These are phyloP conservation scores for Megathymus violae DNA, from an alignment of 1,140 invertebrate species.

Conservation along the genomic window DNA sequence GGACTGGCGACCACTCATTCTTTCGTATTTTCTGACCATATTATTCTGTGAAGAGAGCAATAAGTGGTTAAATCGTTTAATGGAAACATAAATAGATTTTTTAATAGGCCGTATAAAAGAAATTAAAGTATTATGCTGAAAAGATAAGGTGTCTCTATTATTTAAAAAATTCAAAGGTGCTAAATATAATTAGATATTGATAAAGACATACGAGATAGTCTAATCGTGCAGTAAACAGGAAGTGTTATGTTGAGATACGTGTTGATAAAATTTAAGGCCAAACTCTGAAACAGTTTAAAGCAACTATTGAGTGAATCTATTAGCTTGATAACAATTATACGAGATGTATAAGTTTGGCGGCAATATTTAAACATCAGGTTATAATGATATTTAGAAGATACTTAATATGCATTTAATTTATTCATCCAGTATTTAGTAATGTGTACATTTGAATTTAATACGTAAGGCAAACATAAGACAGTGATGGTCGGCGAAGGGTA, in stretches of 20 bases:
- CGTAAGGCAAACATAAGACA: constrained; percentile 45
- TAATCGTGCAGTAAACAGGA: constrained; percentile 1
- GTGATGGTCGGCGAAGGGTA: constrained; percentile 73
- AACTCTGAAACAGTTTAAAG: not conserved
- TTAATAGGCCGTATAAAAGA: not conserved
- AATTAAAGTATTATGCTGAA: not conserved
- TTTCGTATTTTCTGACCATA: constrained; percentile 82
- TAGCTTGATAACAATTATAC: not conserved
- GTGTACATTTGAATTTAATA: constrained; percentile 47
- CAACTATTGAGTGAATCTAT: not conserved
- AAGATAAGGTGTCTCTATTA: not conserved
- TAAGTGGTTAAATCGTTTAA: constrained; percentile 10
- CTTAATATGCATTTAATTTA: constrained; percentile 7
- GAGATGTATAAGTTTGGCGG: not conserved
- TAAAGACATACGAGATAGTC: not conserved
- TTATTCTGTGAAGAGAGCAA: constrained; percentile 59
- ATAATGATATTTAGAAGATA: not conserved
- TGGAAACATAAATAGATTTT: not conserved
- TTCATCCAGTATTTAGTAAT: constrained; percentile 8
- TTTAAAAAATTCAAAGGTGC: not conserved
- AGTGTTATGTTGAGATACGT: constrained; percentile 1
- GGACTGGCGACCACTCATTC: constrained; percentile 79
- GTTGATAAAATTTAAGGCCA: constrained; percentile 1
- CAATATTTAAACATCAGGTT: no score
- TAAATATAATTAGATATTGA: constrained; percentile 1